Percentiles rank a stretch among this genome's conserved stretches.
phyloP scores from a whole-genome alignment of 2,888 invertebrate species.

The Archaeoteleia sp. region DNA sequence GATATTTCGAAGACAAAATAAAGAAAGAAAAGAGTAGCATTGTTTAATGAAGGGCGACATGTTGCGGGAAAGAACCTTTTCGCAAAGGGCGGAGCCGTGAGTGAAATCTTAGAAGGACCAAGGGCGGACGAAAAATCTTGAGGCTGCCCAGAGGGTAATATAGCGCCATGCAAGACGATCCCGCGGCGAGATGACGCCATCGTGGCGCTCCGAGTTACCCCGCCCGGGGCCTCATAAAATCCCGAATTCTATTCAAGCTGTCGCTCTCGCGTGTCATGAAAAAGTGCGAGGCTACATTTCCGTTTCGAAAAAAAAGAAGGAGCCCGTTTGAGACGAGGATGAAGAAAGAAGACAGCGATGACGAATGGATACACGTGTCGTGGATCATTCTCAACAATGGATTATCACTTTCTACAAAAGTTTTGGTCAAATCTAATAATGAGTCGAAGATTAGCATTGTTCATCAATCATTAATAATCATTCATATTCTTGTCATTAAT shows the following conservation, averaged over 20 bases:
- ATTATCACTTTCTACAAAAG: conserved; percentile 20
- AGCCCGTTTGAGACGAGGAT: background rate
- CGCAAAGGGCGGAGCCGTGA: conserved; percentile 57
- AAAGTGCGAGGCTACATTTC: conserved; percentile 18
- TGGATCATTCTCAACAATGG: conserved; percentile 30
- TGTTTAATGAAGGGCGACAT: no score
- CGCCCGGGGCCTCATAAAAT: conserved; percentile 51
- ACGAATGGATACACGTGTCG: conserved; percentile 42
- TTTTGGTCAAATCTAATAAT: background rate
- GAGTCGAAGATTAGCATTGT: no score
- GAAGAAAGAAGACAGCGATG: conserved; percentile 7
- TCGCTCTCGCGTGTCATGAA: conserved; percentile 6
- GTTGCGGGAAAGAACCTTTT: conserved; percentile 48
- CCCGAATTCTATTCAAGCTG: conserved; percentile 26
- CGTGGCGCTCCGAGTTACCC: conserved; percentile 64
- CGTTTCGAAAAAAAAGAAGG: background rate
- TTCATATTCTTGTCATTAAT: background rate
- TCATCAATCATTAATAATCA: background rate
- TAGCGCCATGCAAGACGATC: conserved; percentile 66
- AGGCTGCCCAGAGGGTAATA: conserved; percentile 55
- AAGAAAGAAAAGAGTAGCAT: no score
- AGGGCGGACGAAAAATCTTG: conserved; percentile 52
- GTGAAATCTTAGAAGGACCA: conserved; percentile 60
- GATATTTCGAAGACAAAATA: no score
- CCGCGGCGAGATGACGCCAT: conserved; percentile 71